A percentile compares a stretch with the other conserved stretches of the same genome.
Conservation (phyloP, 2,888 invertebrate species). For the Tetropium fuscum region DNA sequence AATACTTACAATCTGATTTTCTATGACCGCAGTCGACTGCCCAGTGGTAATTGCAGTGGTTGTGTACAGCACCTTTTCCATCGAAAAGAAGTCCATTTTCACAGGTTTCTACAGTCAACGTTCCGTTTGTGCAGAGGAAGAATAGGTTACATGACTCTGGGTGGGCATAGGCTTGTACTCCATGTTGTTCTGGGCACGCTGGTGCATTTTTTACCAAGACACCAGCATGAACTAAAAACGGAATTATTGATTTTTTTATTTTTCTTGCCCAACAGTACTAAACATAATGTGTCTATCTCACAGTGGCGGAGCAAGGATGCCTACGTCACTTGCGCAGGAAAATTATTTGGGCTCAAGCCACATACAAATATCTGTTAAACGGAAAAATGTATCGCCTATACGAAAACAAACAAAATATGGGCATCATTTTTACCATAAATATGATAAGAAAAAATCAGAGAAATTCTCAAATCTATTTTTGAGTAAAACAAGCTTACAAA, state of each 20-base stretch:
- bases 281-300: too few relatives aligned
- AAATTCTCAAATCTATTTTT: too few relatives aligned
- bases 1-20: conserved; percentile 82
- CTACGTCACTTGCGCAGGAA: too few relatives aligned
- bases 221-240: conserved; percentile 71
- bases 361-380: too few relatives aligned
- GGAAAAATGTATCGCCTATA: too few relatives aligned
- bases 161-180: conserved; percentile 87
- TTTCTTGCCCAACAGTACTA: background rate
- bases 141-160: conserved; percentile 90
- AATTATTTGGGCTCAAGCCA: too few relatives aligned
- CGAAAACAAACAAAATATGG: too few relatives aligned
- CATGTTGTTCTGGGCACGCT: conserved; percentile 84
- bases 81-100: conserved; percentile 93
- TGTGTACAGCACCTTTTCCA: conserved; percentile 89
- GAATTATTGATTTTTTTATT: background rate
- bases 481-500: too few relatives aligned
- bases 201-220: conserved; percentile 74
- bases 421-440: too few relatives aligned
- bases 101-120: conserved; percentile 89
- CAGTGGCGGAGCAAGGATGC: too few relatives aligned
- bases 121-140: conserved; percentile 92
- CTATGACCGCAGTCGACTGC: conserved; percentile 87
- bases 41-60: conserved; percentile 96
- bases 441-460: too few relatives aligned